Evolutionary conservation across 2,797 vertebrate genomes (phyloP).

Genomic region (Amphiprion clarkii): DNA sequence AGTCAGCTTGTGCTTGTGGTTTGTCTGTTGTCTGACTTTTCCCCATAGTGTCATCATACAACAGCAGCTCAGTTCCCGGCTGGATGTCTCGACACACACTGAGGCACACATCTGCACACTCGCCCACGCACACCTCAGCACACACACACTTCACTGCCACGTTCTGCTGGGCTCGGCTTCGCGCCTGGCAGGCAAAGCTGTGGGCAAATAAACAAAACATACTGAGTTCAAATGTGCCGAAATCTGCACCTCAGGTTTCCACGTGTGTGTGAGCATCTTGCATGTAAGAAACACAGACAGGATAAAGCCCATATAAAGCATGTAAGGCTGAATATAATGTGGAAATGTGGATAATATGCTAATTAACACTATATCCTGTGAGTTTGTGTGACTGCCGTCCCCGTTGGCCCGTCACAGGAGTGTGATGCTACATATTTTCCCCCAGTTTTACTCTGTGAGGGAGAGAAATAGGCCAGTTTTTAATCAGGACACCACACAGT

Average conservation of each 20-base stretch:
- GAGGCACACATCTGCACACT: constrained; percentile 51
- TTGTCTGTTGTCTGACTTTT: not conserved
- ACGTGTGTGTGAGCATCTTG: not conserved
- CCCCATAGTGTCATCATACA: constrained; percentile 24
- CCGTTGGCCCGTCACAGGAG: constrained; percentile 6
- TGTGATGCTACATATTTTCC: not conserved
- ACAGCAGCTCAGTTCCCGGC: constrained; percentile 74
- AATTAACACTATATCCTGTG: not conserved
- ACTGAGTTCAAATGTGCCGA: not conserved
- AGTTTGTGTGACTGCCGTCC: not conserved
- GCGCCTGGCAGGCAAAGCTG: constrained; percentile 74
- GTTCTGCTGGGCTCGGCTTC: constrained; percentile 56
- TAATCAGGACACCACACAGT: constrained; percentile 26
- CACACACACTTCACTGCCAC: constrained; percentile 53
- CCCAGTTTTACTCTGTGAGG: constrained; percentile 1
- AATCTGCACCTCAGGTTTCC: not conserved
- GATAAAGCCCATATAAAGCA: not conserved
- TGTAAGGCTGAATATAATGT: not conserved
- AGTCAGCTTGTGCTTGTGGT: not conserved
- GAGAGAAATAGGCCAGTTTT: constrained; percentile 28
- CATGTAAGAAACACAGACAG: not conserved
- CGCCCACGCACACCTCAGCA: constrained; percentile 47
- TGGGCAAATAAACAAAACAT: not conserved
- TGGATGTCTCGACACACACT: constrained; percentile 61
- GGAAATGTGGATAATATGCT: not conserved